A percentile compares a stretch with the other conserved stretches of the same genome.
phyloP scores from a whole-genome alignment of 2,888 invertebrate species.

The Tribolium freemani region DNA sequence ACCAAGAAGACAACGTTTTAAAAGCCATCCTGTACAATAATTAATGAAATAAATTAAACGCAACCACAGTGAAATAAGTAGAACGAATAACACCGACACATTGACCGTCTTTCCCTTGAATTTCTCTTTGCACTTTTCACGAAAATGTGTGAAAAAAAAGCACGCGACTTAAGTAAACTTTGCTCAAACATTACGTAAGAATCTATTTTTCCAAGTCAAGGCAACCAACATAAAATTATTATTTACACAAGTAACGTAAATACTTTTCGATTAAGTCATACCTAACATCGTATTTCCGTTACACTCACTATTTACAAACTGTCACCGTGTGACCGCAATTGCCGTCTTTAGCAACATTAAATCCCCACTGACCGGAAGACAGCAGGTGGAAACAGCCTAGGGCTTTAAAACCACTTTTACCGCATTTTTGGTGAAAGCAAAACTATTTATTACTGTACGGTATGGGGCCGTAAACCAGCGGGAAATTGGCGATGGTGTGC shows the following conservation, averaged over 20 bases:
- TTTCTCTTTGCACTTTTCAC: background rate
- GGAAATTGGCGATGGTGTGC: constrained; percentile 73
- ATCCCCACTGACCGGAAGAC: constrained; percentile 38
- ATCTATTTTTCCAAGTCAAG: background rate
- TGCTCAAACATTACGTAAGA: background rate
- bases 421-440: constrained; percentile 9
- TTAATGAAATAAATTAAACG: background rate
- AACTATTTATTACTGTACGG: constrained; percentile 76
- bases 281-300: constrained; percentile 25
- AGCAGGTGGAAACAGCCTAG: constrained; percentile 1
- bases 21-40: background rate
- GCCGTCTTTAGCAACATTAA: constrained; percentile 9
- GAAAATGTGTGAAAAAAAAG: too few relatives aligned
- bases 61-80: background rate
- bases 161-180: background rate
- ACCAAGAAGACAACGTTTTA: too few relatives aligned
- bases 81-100: background rate
- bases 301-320: constrained; percentile 7
- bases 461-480: constrained; percentile 81
- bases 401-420: background rate
- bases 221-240: background rate
- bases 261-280: background rate
- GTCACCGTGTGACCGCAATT: constrained; percentile 26
- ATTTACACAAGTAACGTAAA: background rate
- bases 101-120: background rate